A percentile compares a stretch with the other conserved stretches of the same genome.
phyloP scores from a whole-genome alignment of 2,888 invertebrate genomes.

The Deilephila elpenor region DNA sequence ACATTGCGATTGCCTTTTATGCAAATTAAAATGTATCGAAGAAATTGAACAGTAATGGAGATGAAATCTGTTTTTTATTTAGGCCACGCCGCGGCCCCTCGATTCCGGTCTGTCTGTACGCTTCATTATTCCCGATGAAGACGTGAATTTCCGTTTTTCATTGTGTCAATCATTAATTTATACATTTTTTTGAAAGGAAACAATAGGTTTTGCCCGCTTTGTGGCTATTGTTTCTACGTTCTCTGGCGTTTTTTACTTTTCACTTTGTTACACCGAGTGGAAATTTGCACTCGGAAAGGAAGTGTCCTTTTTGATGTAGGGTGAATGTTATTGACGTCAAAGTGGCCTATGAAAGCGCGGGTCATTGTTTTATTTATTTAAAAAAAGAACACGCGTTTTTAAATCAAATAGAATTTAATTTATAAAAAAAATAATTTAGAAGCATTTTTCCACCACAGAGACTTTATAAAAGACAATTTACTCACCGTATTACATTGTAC shows the following conservation, averaged over 20 bases:
- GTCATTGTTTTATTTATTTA: too few species aligned
- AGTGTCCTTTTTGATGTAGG: background rate
- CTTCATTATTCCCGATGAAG: conserved; percentile 67
- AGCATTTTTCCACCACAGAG: background rate
- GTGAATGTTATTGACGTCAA: too few species aligned
- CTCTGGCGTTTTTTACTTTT: background rate
- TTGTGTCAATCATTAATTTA: conserved; percentile 45
- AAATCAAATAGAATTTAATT: too few species aligned
- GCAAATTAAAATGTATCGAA: too few species aligned
- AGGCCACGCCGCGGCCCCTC: background rate
- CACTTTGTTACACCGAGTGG: conserved; percentile 2
- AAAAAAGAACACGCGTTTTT: too few species aligned
- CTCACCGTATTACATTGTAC: background rate
- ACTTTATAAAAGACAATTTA: background rate
- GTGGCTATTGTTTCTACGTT: conserved; percentile 9
- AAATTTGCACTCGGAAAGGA: background rate
- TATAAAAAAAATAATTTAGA: too few species aligned
- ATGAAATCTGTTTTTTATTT: background rate
- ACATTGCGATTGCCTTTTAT: too few species aligned
- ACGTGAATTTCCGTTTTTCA: conserved; percentile 54
- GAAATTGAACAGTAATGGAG: background rate
- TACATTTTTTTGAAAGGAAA: conserved; percentile 18
- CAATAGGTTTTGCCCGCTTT: conserved; percentile 15
- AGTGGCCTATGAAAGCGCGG: background rate
- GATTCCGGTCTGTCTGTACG: conserved; percentile 43